These are phyloP conservation scores for Emmelina monodactyla DNA, from an alignment of 2,888 invertebrate species.

Conservation along the genomic window DNA sequence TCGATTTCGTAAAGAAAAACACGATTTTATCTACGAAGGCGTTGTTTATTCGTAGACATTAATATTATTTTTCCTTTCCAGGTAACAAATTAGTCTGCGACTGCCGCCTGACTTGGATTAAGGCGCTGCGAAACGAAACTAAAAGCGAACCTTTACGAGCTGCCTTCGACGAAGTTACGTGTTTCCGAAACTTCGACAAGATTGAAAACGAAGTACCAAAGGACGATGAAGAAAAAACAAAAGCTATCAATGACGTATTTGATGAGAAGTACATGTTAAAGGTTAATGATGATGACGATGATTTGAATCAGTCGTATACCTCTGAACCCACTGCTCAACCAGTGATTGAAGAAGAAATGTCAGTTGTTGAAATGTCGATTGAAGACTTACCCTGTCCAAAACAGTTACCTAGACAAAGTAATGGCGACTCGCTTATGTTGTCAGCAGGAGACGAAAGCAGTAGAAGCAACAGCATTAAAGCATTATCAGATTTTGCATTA, in stretches of 20 bases:
- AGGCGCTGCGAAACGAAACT: conserved; percentile 76
- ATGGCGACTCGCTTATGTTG: conserved; percentile 52
- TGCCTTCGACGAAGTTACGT: conserved; percentile 75
- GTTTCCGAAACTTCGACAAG: conserved; percentile 32
- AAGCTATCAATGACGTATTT: conserved; percentile 22
- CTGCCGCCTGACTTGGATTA: conserved; percentile 82
- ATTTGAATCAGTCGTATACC: conserved; percentile 25
- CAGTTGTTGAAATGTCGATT: conserved; percentile 33
- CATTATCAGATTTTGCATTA: conserved; percentile 19
- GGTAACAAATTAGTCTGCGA: conserved; percentile 83
- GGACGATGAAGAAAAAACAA: conserved; percentile 15
- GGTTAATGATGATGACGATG: conserved; percentile 23
- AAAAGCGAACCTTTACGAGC: conserved; percentile 72
- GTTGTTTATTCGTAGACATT: too few species aligned
- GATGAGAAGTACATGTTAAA: conserved; percentile 31
- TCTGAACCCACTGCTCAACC: conserved; percentile 33
- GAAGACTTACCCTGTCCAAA: conserved; percentile 40
- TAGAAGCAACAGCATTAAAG: conserved; percentile 30
- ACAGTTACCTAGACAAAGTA: conserved; percentile 32
- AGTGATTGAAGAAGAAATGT: conserved; percentile 28
- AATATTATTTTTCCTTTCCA: too few species aligned
- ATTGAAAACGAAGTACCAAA: conserved; percentile 18
- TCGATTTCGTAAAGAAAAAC: too few species aligned
- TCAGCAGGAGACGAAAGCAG: conserved; percentile 51
- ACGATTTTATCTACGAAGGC: too few species aligned